A percentile compares a stretch with the other conserved stretches of the same genome.
These are phyloP conservation scores for Trachelus tabidus DNA, from an alignment of 2,888 invertebrate genomes.

Conservation along the genomic window DNA sequence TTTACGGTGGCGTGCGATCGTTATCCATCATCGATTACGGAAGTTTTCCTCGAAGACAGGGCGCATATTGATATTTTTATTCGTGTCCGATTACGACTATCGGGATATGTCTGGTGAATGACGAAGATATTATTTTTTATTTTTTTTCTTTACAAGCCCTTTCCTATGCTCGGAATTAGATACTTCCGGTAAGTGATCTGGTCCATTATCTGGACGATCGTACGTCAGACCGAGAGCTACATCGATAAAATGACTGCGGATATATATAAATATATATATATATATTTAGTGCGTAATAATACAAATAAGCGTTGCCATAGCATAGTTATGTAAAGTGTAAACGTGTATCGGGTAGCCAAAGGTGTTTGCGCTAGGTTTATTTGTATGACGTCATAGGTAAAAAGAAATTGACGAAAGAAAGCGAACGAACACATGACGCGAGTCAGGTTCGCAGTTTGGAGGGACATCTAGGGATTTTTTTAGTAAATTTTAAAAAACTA, in stretches of 20 bases:
- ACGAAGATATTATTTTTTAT: neutral
- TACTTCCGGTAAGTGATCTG: neutral
- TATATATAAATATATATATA: slow-evolving; percentile 17
- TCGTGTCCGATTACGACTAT: neutral
- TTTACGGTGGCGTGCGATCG: neutral
- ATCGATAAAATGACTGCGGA: slow-evolving; percentile 18
- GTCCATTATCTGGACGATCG: neutral
- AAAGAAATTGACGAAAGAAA: neutral
- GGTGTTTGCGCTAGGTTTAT: neutral
- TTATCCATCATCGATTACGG: neutral
- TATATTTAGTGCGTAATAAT: slow-evolving; percentile 9
- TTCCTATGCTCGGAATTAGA: neutral
- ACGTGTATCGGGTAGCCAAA: neutral
- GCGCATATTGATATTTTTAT: neutral
- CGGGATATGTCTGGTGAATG: neutral
- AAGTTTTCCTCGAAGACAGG: neutral
- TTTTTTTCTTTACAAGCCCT: neutral
- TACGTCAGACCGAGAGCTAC: slow-evolving; percentile 13
- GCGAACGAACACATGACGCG: neutral
- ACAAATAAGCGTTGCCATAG: slow-evolving; percentile 27
- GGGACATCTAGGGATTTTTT: neutral
- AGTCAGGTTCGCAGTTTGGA: neutral
- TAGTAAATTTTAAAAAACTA: neutral
- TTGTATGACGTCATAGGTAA: neutral
- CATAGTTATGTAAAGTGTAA: slow-evolving; percentile 1